Conservation (phyloP, 2,888 invertebrate species). For the Drosophila nigricruria region DNA sequence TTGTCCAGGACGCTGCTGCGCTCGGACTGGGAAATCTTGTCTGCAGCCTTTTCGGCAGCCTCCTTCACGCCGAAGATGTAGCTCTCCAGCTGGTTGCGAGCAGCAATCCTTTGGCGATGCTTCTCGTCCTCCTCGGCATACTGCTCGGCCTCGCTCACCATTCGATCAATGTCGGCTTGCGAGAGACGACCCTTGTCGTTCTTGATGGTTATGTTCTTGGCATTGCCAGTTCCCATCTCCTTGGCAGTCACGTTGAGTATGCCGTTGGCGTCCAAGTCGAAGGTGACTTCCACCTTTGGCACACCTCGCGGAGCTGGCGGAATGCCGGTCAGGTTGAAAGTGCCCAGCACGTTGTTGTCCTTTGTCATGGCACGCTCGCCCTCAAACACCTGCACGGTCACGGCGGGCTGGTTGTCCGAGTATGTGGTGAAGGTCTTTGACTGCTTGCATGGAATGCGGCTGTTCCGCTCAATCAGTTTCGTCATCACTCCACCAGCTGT, state of each 20-base stretch:
- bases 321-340: constrained; percentile 97
- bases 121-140: constrained; percentile 91
- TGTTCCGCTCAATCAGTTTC: constrained; percentile 90
- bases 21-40: constrained; percentile 82
- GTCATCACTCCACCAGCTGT: constrained; percentile 93
- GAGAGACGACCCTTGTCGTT: constrained; percentile 93
- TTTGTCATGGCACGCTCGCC: constrained; percentile 95
- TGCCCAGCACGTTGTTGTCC: constrained; percentile 97
- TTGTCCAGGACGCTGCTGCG: constrained; percentile 83
- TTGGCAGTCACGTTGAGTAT: constrained; percentile 95
- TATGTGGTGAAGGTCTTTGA: constrained; percentile 92
- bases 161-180: constrained; percentile 92
- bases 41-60: constrained; percentile 88
- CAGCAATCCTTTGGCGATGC: constrained; percentile 88
- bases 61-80: constrained; percentile 90
- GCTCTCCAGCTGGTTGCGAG: constrained; percentile 90
- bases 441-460: constrained; percentile 90
- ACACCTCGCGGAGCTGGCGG: constrained; percentile 97
- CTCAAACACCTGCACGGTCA: constrained; percentile 91
- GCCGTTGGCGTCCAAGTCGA: constrained; percentile 95
- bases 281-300: constrained; percentile 94
- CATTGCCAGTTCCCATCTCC: constrained; percentile 89
- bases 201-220: constrained; percentile 92
- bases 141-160: constrained; percentile 91
- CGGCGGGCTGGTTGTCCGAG: constrained; percentile 92